Base-by-base conservation (phyloP, 1,140 invertebrate species). In the Liolophura sinensis region DNA sequence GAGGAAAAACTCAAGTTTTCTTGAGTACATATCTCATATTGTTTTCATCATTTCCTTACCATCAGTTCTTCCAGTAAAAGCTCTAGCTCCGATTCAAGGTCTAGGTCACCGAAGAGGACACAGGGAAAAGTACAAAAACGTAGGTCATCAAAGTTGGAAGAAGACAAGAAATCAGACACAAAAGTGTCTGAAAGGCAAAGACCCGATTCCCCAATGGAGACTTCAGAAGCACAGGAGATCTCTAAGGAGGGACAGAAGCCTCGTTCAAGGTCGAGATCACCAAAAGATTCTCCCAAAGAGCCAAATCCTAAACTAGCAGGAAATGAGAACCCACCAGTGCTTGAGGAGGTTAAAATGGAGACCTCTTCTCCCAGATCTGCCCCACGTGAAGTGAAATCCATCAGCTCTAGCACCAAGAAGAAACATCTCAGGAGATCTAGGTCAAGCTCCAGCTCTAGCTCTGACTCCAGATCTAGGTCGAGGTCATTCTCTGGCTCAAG, bases 401-500 rank as follows among this genome's bases (percentile, higher is more conserved):
- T n/a, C 18, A 52, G 31, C 64, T 47, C 57, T 52, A 20, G 54
- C 65, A 54, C 1, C 47, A 52, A 59, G 56, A 65, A 40, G 25
- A 65, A 60, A 27, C 14, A 7, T 7, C 25, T 22, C 5, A 27
- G 24, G 15, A 47, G 18, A 9, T n/a, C 31, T n/a, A 47, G 24
- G 24, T 46, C 18, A 15, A 47, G 3, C 18, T n/a, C 66, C 48
- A 68, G 66, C 1, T 63, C 60, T 4, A 62, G 52, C 48, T 67
- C 65, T 47, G 59, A 56, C 16, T 68, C 66, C 7, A 60, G 61
- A 68, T 60, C 60, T 63, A 58, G 65, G 46, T 60, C 48, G 60
- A 63, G 62, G 61, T 70, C 70, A 16, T 31, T 55, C 3, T 73
- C 72, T 15, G 51, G 64, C 24, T 73, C 68, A 1, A 62, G 60